Evolutionary conservation across 2,113 vertebrate genomes (phyloP), one percentile per base, ranked within the genome.

Genomic region (Thamnaconus septentrionalis): DNA sequence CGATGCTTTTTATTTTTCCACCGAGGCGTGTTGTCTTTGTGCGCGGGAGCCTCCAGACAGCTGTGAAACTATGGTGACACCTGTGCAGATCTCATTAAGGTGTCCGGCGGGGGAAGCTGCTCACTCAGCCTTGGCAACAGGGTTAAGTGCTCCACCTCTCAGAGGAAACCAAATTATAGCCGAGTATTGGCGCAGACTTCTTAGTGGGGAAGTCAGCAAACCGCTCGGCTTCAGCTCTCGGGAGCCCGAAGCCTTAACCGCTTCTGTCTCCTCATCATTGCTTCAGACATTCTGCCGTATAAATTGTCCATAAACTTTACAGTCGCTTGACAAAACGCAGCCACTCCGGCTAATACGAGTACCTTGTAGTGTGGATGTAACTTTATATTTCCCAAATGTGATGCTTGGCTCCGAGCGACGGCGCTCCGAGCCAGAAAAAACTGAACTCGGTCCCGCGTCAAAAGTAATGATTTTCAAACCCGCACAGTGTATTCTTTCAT

Each of bases 1-100:
- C 6, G 10, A 50, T 50, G 53, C 60, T 64, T 63, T 71, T 31
- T 53, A 49, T 64, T 31, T 64, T 71, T 69, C 59, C 66, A 46
- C 64, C 47, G 73, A 45, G 70, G 57, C 62, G 43, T 49, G 52
- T 81, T 71, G 68, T 62, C 70, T 76, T 70, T 57, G 56, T 67
- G 46, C 81, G 60, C 70, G 12, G 58, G 60, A 70, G 61, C 64
- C 75, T 76, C 71, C 66, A 81, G 84, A 75, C 68, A 80, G 70
- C 73, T 81, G 79, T 66, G 80, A 90, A 85, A 82, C 87, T 76
- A 80, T 74, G 83, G 87, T 69, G 84, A 89, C 88, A 86, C 86
- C 78, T 76, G 80, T 66, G 67, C 53, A 64, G 57, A 66, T 86
- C 83, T 86, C 85, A 86, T 90, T 87, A 89, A 80, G 76, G 66